Base-by-base conservation (phyloP, 2,888 invertebrate genomes). In the Iselma pallidipennis region DNA sequence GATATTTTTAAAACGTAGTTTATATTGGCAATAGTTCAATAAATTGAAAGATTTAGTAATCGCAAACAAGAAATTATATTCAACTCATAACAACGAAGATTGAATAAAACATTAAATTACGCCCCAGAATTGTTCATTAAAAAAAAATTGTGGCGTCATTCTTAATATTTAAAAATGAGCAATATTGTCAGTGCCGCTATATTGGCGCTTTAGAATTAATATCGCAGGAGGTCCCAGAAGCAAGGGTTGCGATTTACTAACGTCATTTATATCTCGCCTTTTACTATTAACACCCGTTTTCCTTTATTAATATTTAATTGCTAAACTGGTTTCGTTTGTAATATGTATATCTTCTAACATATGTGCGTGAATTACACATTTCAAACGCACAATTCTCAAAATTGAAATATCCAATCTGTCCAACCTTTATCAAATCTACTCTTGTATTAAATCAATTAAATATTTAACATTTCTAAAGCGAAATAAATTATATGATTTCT, bases 1-100 rank as follows among this genome's bases (percentile, higher is more conserved):
- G 57, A 53, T 49, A 58, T 58, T 58, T 58, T 53, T 49, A 21
- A 21, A 45, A 21, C 49, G 31, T 58, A 52, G 23, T 58, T 26
- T 52, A 51, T 51, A 31, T 57, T 49, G 23, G 31, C 57, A 57
- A 57, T 57, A 57, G 57, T 57, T 57, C 7, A 16, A 6, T 16
- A 37, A 37, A 45, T 45, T 45, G 42, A 10, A 42, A 42, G 19
- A 10, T 42, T 19, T 9, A 42, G 7, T 37, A 6, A 5, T 37
- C 33, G 4, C 14, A 0, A 29, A 2, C 33, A 33, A 14, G 33
- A 33, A 33, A 33, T 33, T 19, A 7, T 37, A n/a, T 37, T 37
- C 37, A 16, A 37, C 16, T 16, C 37, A 37, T 37, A n/a, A n/a
- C n/a, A n/a, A n/a, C n/a, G n/a, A n/a, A n/a, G n/a, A n/a, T n/a